phyloP scores from a whole-genome alignment of 2,888 invertebrate genomes.

The Acanthacorydalis orientalis region DNA sequence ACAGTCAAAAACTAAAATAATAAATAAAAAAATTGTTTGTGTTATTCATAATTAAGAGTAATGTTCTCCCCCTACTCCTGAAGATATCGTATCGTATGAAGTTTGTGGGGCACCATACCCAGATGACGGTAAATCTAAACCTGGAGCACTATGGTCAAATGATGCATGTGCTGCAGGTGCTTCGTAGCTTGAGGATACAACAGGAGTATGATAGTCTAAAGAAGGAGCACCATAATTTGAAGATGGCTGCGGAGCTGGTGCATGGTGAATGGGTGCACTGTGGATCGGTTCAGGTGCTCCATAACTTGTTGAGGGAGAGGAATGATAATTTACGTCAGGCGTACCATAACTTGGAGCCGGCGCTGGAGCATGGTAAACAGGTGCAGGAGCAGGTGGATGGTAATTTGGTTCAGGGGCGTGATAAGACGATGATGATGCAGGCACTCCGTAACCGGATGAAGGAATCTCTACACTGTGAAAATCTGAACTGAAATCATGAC shows the following conservation, averaged over 20 bases:
- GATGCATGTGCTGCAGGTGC: constrained; percentile 6
- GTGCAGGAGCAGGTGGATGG: constrained; percentile 7
- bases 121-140: constrained; percentile 8
- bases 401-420: constrained; percentile 12
- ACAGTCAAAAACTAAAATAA: background rate
- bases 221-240: constrained; percentile 7
- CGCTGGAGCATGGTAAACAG: constrained; percentile 9
- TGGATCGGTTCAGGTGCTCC: constrained; percentile 8
- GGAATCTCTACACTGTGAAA: constrained; percentile 8
- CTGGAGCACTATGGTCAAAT: background rate
- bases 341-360: constrained; percentile 9
- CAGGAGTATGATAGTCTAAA: constrained; percentile 8
- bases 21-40: too few relatives aligned
- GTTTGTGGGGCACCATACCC: constrained; percentile 7
- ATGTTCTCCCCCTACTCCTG: background rate
- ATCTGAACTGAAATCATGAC: background rate
- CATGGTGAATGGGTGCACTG: constrained; percentile 9
- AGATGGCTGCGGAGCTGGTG: constrained; percentile 8
- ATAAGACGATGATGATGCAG: constrained; percentile 10
- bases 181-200: constrained; percentile 11
- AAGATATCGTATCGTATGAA: constrained; percentile 1
- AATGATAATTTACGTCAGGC: constrained; percentile 8
- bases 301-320: constrained; percentile 8
- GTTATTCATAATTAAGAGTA: background rate
- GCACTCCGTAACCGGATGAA: constrained; percentile 6